Evolutionary conservation across 2,113 vertebrate species (phyloP), one percentile per base, ranked within the genome.

Genomic region (Oostethus manadensis): DNA sequence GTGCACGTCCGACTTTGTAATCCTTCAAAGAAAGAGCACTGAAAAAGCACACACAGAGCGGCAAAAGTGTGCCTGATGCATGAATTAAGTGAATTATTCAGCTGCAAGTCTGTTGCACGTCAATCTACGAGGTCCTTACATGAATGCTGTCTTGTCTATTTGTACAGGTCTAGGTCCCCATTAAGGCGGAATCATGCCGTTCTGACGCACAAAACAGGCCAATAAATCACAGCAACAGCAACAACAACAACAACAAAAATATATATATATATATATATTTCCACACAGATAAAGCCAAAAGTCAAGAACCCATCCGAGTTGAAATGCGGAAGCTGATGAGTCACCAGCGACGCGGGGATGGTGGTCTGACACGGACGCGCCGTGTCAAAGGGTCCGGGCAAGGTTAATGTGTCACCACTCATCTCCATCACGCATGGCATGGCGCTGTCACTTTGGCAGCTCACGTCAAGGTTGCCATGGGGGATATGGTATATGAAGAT

Each of bases 61-160:
- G 43, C 59, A 47, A 50, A 43, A 62, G 58, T 70, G 66, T 68
- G 70, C 76, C 75, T 71, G 47, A 68, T 76, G 69, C 70, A 86
- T 84, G 73, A 88, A 84, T 88, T 81, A 84, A 81, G 61, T 83
- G 66, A 84, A 90, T 84, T 74, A 84, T 88, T 87, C 85, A 86
- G 70, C 45, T 10, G 40, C 72, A 74, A 76, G 75, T 77, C 65
- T 68, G 59, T 54, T 51, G 62, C 68, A 60, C 20, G 60, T 45
- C 58, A 48, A 70, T 79, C 73, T 56, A 61, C 46, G 16, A 66
- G 58, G 74, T 72, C 62, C 51, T 45, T 58, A 51, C 51, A 54
- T 35, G 11, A 49, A 58, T 58, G 59, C 26, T 10, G 49, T 26
- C 23, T 8, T 9, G 15, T 51, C 23, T 33, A 33, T 33, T 33